phyloP scores from a whole-genome alignment of 2,797 vertebrate genomes.

The Oryzias sinensis region DNA sequence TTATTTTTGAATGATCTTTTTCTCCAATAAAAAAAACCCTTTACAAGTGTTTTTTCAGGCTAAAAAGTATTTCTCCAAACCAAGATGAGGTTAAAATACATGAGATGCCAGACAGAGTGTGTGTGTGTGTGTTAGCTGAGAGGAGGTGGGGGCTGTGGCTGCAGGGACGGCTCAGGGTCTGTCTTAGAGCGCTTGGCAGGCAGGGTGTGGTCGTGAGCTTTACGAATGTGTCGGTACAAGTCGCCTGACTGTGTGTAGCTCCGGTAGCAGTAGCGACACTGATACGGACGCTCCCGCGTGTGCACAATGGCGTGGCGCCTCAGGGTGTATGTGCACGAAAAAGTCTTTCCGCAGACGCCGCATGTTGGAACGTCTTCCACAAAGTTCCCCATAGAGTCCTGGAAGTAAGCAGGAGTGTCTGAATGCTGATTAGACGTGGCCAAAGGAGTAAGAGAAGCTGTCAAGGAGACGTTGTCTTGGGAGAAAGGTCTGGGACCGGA shows the following conservation, averaged over 20 bases:
- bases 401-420: conserved; percentile 77
- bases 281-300: conserved; percentile 90
- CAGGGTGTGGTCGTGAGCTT: conserved; percentile 86
- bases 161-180: conserved; percentile 65
- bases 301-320: conserved; percentile 93
- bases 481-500: conserved; percentile 67
- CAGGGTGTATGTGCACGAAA: conserved; percentile 92
- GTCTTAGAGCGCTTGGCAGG: conserved; percentile 83
- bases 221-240: conserved; percentile 93
- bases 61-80: too few species aligned
- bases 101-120: background rate
- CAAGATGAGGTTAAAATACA: background rate
- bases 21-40: too few species aligned
- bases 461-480: conserved; percentile 66
- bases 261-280: conserved; percentile 93
- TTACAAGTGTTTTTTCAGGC: too few species aligned
- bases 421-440: conserved; percentile 61
- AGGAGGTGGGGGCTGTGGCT: conserved; percentile 43
- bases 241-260: conserved; percentile 96
- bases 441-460: conserved; percentile 52
- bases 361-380: conserved; percentile 94
- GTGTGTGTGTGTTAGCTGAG: conserved; percentile 43
- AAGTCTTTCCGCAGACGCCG: conserved; percentile 91
- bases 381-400: conserved; percentile 81
- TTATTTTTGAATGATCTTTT: too few species aligned